Percentiles rank a stretch among this genome's conserved stretches.
phyloP scores from a whole-genome alignment of 2,888 invertebrate genomes.

The Osedax fenrisi region DNA sequence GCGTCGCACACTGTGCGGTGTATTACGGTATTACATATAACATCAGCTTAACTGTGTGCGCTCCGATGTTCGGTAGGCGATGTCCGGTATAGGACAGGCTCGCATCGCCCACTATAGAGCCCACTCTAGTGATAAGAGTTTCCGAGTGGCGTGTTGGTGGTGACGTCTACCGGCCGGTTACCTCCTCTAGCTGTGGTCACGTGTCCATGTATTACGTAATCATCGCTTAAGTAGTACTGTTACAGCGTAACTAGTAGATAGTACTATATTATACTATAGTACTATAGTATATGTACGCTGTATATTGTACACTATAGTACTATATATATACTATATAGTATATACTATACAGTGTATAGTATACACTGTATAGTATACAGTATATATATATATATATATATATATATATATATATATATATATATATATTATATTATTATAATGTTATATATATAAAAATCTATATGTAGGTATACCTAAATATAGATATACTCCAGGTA shows the following conservation, averaged over 20 bases:
- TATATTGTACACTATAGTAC: background rate
- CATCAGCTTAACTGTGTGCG: too few species aligned
- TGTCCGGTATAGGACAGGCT: too few species aligned
- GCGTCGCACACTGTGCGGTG: too few species aligned
- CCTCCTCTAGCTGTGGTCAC: too few species aligned
- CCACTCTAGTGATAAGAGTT: too few species aligned
- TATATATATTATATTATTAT: background rate
- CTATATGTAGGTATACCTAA: background rate
- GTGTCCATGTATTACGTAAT: too few species aligned
- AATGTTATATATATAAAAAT: background rate
- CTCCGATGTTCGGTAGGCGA: too few species aligned
- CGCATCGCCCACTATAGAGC: too few species aligned
- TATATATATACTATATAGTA: background rate
- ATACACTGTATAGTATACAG: background rate
- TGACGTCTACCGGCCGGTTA: too few species aligned
- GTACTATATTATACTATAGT: background rate
- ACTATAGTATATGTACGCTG: background rate
- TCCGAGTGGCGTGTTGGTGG: too few species aligned
- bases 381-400: background rate
- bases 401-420: background rate
- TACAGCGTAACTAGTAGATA: background rate
- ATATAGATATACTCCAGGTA: too few species aligned
- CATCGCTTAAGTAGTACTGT: background rate
- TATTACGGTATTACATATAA: too few species aligned
- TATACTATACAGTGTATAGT: background rate